Evolutionary conservation across 1,140 invertebrate genomes (phyloP).

Genomic region (Leptinotarsa texana): DNA sequence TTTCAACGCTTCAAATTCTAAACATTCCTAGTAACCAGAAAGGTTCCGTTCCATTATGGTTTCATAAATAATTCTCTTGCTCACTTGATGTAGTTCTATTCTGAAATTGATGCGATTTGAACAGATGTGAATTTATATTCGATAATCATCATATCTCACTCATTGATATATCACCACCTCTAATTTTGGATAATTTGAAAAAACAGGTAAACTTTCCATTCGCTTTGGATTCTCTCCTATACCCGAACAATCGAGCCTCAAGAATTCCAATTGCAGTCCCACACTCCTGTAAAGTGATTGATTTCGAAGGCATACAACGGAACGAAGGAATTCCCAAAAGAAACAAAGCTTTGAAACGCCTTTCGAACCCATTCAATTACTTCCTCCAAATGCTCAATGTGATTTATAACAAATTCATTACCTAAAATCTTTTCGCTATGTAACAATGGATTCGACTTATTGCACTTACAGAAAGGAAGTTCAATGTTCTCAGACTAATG

Average conservation of each 20-base stretch:
- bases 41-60: no score
- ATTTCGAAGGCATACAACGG: background rate
- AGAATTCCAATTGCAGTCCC: background rate
- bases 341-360: slow-evolving; percentile 8
- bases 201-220: no score
- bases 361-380: slow-evolving; percentile 2
- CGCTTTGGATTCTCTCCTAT: background rate
- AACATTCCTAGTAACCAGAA: no score
- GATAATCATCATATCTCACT: no score
- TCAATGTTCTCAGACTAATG: background rate
- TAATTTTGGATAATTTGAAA: no score
- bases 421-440: background rate
- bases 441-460: slow-evolving; percentile 8
- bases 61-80: no score
- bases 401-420: slow-evolving; percentile 9
- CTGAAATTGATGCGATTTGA: no score
- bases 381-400: slow-evolving; percentile 2
- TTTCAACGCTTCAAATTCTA: no score
- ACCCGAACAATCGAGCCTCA: background rate
- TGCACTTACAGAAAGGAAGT: background rate
- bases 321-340: slow-evolving; percentile 2
- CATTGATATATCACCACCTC: no score
- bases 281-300: background rate
- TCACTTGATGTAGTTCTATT: no score
- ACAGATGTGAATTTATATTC: no score